Evolutionary conservation across 2,888 invertebrate species (phyloP).

Genomic region (Trachelus stipa): DNA sequence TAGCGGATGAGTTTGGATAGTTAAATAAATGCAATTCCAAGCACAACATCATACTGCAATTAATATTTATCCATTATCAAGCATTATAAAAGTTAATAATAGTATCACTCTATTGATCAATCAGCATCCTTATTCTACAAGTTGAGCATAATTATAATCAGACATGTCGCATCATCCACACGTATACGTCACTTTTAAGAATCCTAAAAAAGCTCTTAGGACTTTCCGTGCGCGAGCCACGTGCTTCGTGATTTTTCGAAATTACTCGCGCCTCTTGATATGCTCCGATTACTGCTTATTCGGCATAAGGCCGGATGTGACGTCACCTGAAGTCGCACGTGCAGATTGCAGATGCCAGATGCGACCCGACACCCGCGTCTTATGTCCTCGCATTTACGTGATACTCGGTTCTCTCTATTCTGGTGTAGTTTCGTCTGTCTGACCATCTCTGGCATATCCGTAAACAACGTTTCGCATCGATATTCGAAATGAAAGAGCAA

Average conservation of each 20-base stretch:
- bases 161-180: background rate
- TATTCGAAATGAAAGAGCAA: background rate
- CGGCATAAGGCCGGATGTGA: slow-evolving; percentile 54
- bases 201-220: background rate
- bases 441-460: background rate
- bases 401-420: background rate
- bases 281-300: slow-evolving; percentile 50
- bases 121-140: background rate
- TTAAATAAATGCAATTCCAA: background rate
- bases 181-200: background rate
- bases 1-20: background rate
- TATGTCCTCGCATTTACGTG: slow-evolving; percentile 15
- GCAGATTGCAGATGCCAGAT: slow-evolving; percentile 52
- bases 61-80: background rate
- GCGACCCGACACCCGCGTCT: slow-evolving; percentile 51
- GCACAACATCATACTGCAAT: background rate
- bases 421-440: background rate
- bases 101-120: background rate
- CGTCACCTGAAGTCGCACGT: slow-evolving; percentile 45
- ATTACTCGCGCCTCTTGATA: slow-evolving; percentile 19
- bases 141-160: background rate
- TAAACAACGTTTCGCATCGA: background rate
- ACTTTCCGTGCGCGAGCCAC: background rate
- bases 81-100: background rate
- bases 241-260: background rate